Percentiles rank a stretch among this genome's conserved stretches.
These are phyloP conservation scores for Todiramphus saurophagus DNA, from an alignment of 2,113 vertebrate species.

Conservation along the genomic window DNA sequence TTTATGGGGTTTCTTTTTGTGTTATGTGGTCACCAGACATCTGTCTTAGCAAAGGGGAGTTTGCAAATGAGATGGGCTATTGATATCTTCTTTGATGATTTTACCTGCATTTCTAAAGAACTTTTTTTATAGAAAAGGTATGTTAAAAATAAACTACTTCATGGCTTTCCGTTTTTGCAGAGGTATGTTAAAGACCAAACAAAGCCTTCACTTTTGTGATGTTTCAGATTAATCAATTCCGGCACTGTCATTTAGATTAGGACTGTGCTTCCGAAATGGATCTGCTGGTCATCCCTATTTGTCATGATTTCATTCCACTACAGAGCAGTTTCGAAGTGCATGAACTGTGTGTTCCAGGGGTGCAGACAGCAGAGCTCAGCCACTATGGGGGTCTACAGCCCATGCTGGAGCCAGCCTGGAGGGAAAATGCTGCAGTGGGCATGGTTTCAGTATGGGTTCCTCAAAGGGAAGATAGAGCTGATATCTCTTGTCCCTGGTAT, in stretches of 20 bases:
- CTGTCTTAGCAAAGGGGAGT: neutral
- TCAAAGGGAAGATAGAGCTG: neutral
- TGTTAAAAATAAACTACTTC: neutral
- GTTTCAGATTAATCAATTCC: neutral
- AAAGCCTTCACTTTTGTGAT: neutral
- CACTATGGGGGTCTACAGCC: neutral
- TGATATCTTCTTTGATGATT: neutral
- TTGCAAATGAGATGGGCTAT: neutral
- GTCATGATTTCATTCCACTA: neutral
- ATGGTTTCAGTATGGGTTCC: neutral
- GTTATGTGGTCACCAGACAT: neutral
- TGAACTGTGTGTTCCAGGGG: neutral
- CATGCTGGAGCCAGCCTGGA: fast-evolving
- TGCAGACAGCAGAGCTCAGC: neutral
- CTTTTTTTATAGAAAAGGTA: neutral
- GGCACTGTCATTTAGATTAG: neutral
- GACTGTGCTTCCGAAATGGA: neutral
- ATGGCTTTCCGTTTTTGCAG: neutral
- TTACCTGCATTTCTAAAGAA: neutral
- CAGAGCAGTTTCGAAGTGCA: neutral
- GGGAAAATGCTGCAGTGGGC: neutral
- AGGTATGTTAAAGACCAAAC: neutral
- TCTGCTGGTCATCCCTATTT: neutral
- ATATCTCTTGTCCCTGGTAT: neutral
- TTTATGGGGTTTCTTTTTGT: neutral